Evolutionary conservation across 1,140 invertebrate genomes (phyloP), one percentile per base, ranked within the genome.

Genomic region (Brachionus paranguensis): DNA sequence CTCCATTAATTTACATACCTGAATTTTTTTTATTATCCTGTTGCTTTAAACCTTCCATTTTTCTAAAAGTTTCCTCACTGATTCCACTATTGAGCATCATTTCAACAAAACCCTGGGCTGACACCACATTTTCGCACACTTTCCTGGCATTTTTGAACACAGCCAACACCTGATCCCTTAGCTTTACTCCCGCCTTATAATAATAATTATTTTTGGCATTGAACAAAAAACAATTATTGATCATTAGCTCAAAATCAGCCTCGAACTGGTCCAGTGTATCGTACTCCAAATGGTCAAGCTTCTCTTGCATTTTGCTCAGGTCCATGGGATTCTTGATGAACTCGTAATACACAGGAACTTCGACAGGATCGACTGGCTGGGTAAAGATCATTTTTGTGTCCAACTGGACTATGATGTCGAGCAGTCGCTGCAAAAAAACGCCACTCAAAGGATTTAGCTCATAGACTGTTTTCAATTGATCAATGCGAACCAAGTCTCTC

Each of bases 241-340:
- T 95, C 93, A 98, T 98, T 0, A 98, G 90, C 86, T 94, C 93
- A 88, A 98, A 98, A 90, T 99, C 97, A 1, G 89, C 89, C 87
- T 96, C 94, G 87, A 98, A 93, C 17, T 93, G 92, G 78, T 93
- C 92, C 50, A 98, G 90, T 27, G 91, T 93, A 5, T 90, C 89
- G 89, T 98, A 98, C 78, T 92, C 89, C 84, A 94, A 93, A 72
- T 94, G 92, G 2, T 88, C 86, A 12, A 96, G 90, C 90, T 95
- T 96, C 65, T 90, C 90, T 86, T 91, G 89, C 94, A 99, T 98
- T 0, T 96, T 98, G 64, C 94, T 94, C 50, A 98, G 91, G 89
- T 98, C 96, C 96, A 99, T 99, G 0, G 97, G 96, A 85, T 95
- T 91, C 83, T 95, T 93, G 0, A 99, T 95, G 78, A 97, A 94